Evolutionary conservation across 2,797 vertebrate species (phyloP), one percentile per base, ranked within the genome.

Genomic region (Coranthus polyacanthus): DNA sequence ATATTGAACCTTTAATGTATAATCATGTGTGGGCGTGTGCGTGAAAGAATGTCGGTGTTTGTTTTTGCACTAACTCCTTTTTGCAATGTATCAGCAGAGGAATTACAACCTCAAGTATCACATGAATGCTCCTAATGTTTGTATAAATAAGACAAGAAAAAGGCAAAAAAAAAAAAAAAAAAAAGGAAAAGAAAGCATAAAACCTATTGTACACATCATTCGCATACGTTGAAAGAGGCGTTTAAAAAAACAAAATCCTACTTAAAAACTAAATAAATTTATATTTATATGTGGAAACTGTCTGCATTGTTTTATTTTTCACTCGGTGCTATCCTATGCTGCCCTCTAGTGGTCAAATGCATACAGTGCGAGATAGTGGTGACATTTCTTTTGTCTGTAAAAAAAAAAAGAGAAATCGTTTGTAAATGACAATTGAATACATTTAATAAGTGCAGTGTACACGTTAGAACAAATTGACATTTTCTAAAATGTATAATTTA

Each of bases 251-350:
- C 17, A 26, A 73, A 81, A 60, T 45, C 18, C 36, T 62, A 39
- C 46, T 44, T 12, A 55, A 49, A 79, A 55, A 68, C 7, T 0
- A 78, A 88, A 87, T 89, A 90, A 83, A 91, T 89, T 60, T 89
- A 89, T 89, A 89, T 93, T 91, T 90, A 63, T 89, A 90, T 90
- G 87, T 82, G 64, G 81, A 72, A 57, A 26, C 6, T 63, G 43
- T 47, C 13, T 11, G 6, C 2, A 2, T 29, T 6, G 10, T 46
- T 57, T 36, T 56, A 1, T 52, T 52, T 39, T 21, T 2, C n/a
- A 3, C 6, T 18, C 6, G 3, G 10, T 22, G 2, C 20, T 9
- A 36, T 16, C 9, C 6, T 73, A 1, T 65, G 49, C 44, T 82
- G 79, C 54, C 73, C 59, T 74, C 89, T 80, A 68, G 75, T 80